Conservation (phyloP, 2,113 vertebrate genomes). For the Carettochelys insculpta region DNA sequence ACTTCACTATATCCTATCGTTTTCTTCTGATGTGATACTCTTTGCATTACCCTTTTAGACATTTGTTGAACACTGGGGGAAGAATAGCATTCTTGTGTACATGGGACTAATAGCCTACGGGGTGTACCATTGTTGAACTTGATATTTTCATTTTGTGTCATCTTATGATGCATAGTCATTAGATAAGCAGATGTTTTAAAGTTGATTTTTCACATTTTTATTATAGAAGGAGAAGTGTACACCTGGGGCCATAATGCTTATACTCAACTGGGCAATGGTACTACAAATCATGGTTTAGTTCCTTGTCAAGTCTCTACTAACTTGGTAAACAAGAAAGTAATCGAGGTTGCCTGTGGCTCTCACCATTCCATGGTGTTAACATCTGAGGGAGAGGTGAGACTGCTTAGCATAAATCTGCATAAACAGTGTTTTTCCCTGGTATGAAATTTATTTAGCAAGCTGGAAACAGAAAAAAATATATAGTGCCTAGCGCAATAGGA, state of each 20-base stretch:
- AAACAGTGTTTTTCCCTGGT: background rate
- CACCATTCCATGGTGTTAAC: constrained; percentile 95
- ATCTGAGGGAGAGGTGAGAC: constrained; percentile 92
- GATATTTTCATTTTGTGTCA: background rate
- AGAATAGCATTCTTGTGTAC: background rate
- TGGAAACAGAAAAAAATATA: background rate
- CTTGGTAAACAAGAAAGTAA: constrained; percentile 91
- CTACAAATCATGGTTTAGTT: constrained; percentile 88
- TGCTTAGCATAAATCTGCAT: background rate
- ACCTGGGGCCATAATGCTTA: constrained; percentile 98
- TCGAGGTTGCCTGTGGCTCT: constrained; percentile 94
- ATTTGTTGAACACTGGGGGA: background rate
- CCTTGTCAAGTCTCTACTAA: constrained; percentile 95
- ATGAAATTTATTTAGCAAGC: rapidly evolving
- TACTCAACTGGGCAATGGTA: constrained; percentile 95
- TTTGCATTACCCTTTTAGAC: background rate
- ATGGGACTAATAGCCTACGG: background rate
- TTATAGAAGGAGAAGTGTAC: constrained; percentile 94
- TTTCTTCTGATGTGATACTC: background rate
- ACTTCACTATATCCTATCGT: background rate
- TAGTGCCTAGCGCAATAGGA: background rate
- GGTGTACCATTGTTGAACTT: background rate
- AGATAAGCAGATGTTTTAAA: constrained; percentile 24
- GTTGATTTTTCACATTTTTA: constrained; percentile 11
- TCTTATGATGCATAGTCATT: background rate